Base-by-base conservation (phyloP, 2,888 invertebrate genomes). In the Leucoma salicis region DNA sequence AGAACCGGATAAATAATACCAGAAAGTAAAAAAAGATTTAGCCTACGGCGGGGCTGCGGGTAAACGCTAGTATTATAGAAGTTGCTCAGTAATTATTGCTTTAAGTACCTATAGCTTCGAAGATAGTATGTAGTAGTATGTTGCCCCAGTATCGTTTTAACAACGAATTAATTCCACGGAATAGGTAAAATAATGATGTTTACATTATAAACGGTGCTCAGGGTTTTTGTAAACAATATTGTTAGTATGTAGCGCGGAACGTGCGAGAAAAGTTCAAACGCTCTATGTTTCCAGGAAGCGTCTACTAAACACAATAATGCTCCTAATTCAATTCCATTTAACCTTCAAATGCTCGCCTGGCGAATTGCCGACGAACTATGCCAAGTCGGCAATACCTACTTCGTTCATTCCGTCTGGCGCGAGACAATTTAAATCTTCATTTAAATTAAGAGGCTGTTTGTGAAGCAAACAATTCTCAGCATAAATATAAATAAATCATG, bases 271-370 rank as follows among this genome's bases (percentile, higher is more conserved):
- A 64, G 68, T 67, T 65, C 75, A 72, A 67, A 61, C 52, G 60
- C 53, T 55, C 53, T 43, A 39, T 44, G 61, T 69, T 82, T 81
- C 78, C 77, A 72, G 75, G 82, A 84, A 84, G 66, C 64, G 57
- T 61, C 53, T 42, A 66, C 67, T 63, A 67, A 67, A 63, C 56
- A 63, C 52, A 53, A 55, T 49, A 41, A 61, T 64, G 66, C 68
- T 60, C 53, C 57, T 60, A 71, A 70, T 74, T 66, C 56, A 60
- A 70, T 66, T 68, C 59, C 53, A 73, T 77, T 75, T 84, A 83
- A 87, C 85, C 86, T 86, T 85, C 80, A 81, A 74, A 67, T 67
- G 70, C 43, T 75, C 70, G 76, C 76, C n/a, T n/a, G n/a, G n/a
- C n/a, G n/a, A n/a, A n/a, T n/a, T n/a, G n/a, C n/a, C n/a, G n/a